These are phyloP conservation scores for Toxotes lorentzi DNA, from an alignment of 2,797 vertebrate genomes.

Conservation along the genomic window DNA sequence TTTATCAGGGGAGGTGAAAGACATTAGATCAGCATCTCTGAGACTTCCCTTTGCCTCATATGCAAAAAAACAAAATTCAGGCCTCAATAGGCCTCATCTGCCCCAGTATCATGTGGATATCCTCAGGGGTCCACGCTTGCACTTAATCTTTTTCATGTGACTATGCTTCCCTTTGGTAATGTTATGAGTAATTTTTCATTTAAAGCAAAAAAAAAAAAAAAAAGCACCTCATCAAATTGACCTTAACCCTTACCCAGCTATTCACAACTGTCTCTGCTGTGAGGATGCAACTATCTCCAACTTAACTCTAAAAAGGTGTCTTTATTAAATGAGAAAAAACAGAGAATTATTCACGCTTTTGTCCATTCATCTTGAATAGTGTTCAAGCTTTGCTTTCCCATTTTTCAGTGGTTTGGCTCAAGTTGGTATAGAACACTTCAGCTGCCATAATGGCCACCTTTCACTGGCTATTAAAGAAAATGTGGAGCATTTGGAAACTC, in stretches of 20 bases:
- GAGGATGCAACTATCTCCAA: neutral
- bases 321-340: neutral
- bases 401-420: neutral
- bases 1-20: conserved; percentile 20
- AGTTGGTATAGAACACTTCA: neutral
- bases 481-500: neutral
- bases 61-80: conserved; percentile 6
- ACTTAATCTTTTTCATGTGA: conserved; percentile 22
- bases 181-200: conserved; percentile 24
- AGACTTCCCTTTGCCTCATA: conserved; percentile 21
- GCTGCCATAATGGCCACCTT: neutral
- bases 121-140: neutral
- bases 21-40: conserved; percentile 30
- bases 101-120: conserved; percentile 4
- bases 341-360: neutral
- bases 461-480: neutral
- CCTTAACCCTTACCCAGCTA: neutral
- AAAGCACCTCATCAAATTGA: conserved; percentile 1
- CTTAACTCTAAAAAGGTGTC: neutral
- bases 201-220: neutral
- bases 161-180: conserved; percentile 2
- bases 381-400: neutral
- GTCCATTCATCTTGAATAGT: neutral
- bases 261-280: neutral
- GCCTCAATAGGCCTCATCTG: conserved; percentile 28